Evolutionary conservation across 2,113 vertebrate species (phyloP).

Genomic region (Anser cygnoides): DNA sequence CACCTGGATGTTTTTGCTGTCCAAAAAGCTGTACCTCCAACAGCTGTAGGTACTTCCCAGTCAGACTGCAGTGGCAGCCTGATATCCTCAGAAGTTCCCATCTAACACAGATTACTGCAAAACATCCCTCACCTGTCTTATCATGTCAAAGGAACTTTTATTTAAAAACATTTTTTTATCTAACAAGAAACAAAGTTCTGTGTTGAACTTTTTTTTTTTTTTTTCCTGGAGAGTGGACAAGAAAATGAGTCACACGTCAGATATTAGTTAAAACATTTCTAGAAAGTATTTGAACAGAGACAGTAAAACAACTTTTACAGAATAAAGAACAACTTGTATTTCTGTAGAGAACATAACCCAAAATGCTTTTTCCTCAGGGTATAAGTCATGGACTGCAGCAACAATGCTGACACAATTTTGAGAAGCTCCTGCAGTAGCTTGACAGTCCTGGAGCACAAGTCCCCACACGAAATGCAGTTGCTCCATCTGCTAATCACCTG

Average conservation of each 20-base stretch:
- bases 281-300: background rate
- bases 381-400: background rate
- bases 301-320: background rate
- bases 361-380: background rate
- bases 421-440: conserved; percentile 8
- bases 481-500: conserved; percentile 24
- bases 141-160: background rate
- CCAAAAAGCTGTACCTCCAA: background rate
- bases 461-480: background rate
- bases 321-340: background rate
- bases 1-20: background rate
- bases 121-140: background rate
- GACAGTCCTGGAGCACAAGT: background rate
- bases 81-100: background rate
- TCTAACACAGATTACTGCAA: background rate
- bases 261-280: background rate
- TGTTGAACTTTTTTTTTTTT: background rate
- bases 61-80: background rate
- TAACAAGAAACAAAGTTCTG: background rate
- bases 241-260: background rate
- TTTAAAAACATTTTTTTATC: background rate
- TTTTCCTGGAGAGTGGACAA: background rate
- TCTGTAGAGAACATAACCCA: background rate
- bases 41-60: rapidly evolving
- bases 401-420: background rate